Percentiles rank a stretch among this genome's conserved stretches.
These are phyloP conservation scores for Coelinius sp. DNA, from an alignment of 2,888 invertebrate genomes.

Conservation along the genomic window DNA sequence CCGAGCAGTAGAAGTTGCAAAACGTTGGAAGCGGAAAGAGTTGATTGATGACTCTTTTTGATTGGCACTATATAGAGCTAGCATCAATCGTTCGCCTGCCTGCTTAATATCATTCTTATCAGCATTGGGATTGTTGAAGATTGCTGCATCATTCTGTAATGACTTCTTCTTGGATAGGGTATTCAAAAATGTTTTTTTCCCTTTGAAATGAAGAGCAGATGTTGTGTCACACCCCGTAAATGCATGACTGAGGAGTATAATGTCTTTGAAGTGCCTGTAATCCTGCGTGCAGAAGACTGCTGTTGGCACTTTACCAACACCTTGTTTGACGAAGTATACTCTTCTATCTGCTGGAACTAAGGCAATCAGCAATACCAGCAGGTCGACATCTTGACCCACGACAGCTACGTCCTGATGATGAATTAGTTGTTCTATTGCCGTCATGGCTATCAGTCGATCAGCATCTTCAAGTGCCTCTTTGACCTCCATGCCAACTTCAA, in stretches of 20 bases:
- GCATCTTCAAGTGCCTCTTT: slow-evolving; percentile 41
- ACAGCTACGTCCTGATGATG: slow-evolving; percentile 13
- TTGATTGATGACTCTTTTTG: not conserved
- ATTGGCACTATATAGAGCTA: slow-evolving; percentile 6
- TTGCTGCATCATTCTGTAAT: no score
- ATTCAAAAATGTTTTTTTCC: not conserved
- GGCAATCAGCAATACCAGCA: no score
- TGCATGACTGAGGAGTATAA: not conserved
- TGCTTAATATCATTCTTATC: not conserved
- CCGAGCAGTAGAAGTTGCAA: not conserved
- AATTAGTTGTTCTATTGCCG: slow-evolving; percentile 28
- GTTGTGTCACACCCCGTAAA: not conserved
- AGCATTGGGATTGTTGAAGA: not conserved
- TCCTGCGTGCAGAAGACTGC: not conserved
- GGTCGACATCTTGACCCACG: slow-evolving; percentile 34
- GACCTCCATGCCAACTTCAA: slow-evolving; percentile 25
- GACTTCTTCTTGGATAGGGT: no score
- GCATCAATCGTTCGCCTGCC: not conserved
- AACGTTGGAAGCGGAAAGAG: not conserved
- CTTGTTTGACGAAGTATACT: not conserved
- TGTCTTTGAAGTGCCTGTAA: not conserved
- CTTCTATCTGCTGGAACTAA: no score
- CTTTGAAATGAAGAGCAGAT: not conserved
- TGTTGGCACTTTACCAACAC: not conserved
- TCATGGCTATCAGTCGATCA: slow-evolving; percentile 39